These are phyloP conservation scores for Minunthozetes semirufus DNA, from an alignment of 2,888 invertebrate genomes.

Conservation along the genomic window DNA sequence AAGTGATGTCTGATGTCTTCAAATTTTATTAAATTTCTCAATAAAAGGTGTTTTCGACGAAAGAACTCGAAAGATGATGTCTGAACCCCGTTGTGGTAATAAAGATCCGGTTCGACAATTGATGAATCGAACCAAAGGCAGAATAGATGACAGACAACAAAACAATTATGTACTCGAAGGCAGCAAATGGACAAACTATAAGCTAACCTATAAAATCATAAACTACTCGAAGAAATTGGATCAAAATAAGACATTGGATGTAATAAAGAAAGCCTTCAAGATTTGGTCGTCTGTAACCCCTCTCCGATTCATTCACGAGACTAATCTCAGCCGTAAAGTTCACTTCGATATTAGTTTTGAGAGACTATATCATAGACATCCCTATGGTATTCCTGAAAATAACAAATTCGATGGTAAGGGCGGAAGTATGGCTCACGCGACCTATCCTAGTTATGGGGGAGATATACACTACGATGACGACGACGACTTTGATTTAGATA, in stretches of 20 bases:
- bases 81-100: not conserved
- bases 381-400: not conserved
- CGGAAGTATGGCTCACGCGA: not conserved
- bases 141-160: not conserved
- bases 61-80: not conserved
- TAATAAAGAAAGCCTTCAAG: not conserved
- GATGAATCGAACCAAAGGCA: not conserved
- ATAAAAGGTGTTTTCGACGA: not conserved
- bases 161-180: not conserved
- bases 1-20: too few species aligned
- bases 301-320: not conserved
- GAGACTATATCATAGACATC: not conserved
- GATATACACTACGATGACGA: conserved; percentile 3
- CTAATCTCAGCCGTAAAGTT: not conserved
- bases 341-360: not conserved
- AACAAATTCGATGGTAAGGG: not conserved
- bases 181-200: conserved; percentile 21
- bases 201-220: not conserved
- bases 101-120: not conserved
- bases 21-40: not conserved
- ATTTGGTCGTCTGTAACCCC: not conserved
- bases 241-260: not conserved
- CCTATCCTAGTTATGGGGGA: not conserved
- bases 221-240: not conserved
- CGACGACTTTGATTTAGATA: not conserved